Base-by-base conservation (phyloP, 2,888 invertebrate species). In the Tinea pellionella region DNA sequence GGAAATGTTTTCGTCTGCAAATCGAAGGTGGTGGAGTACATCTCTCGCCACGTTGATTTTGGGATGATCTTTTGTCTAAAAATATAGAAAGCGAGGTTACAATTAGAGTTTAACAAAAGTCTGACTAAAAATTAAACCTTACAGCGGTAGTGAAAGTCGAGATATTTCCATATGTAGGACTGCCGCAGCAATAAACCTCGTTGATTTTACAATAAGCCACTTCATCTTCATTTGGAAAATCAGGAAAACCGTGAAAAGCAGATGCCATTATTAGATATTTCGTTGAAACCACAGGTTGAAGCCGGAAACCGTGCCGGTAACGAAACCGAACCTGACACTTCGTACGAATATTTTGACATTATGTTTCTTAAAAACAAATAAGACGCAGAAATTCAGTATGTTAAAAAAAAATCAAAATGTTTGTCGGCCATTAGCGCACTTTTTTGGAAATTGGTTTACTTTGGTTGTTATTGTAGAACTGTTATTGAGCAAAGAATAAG, bases 31-130 rank as follows among this genome's bases (percentile, higher is more conserved):
- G 63, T 86, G 80, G 87, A 91, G 66, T 88, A 90, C 77, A 70
- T 92, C 90, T 70, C 91, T 77, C 15, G 92, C 91, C 8, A 94
- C 89, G 65, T 91, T 90, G 24, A 94, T 90, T 64, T 89, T 88
- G 0, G 94, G 94, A 78, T 93, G 92, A 56, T 86, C 87, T 60
- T 90, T 89, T 0, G 90, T 82, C 90, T 92, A 71, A 63, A 84
- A 82, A 24, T 16, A 16, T 2, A 51, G 1, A 51, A 51, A 15
- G 4, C 12, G 51, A 6, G 8, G 6, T 47, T 47, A 15, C 6
- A 15, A 47, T 16, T 2, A 47, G 13, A 47, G 15, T 55, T 55
- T n/a, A 55, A 24, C 7, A 13, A 19, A n/a, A 19, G 2, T 19
- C n/a, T 11, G 16, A 55, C 59, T 51, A n/a, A 56, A 59, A 65